Conservation (phyloP, 2,113 vertebrate species). For the Brachypteracias leptosomus region DNA sequence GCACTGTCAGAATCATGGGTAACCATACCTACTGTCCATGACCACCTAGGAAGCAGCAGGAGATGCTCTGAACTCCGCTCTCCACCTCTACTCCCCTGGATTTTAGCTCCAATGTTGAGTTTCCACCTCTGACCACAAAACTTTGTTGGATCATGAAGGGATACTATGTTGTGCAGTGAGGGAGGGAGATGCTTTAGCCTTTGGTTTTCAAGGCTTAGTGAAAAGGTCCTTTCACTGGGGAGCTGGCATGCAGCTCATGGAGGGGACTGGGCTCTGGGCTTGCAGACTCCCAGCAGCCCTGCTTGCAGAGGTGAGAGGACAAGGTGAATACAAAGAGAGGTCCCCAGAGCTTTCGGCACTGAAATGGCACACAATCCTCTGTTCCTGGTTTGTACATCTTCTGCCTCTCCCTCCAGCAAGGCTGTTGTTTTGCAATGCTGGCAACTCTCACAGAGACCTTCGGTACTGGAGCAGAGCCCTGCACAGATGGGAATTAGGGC, state of each 20-base stretch:
- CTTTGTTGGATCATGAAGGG: background rate
- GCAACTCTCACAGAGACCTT: slow-evolving; percentile 33
- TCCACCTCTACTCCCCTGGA: background rate
- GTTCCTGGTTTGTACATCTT: background rate
- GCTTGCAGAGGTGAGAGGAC: background rate
- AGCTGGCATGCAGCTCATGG: background rate
- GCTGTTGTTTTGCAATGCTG: slow-evolving; percentile 56
- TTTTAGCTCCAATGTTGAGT: background rate
- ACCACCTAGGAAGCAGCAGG: background rate
- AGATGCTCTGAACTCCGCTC: background rate
- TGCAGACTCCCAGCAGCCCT: accelerated
- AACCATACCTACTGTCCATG: background rate
- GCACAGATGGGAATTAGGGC: slow-evolving; percentile 11
- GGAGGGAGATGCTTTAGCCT: background rate
- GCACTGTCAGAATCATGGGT: background rate
- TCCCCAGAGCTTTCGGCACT: background rate
- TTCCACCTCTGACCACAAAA: background rate
- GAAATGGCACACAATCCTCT: background rate
- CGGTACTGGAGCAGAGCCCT: slow-evolving; percentile 52
- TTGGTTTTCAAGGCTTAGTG: background rate
- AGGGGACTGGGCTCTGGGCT: background rate
- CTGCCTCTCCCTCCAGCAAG: background rate
- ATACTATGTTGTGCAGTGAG: accelerated
- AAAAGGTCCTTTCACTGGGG: background rate
- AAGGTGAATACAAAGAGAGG: background rate